phyloP scores from a whole-genome alignment of 2,113 vertebrate species.

The Theristicus caerulescens region DNA sequence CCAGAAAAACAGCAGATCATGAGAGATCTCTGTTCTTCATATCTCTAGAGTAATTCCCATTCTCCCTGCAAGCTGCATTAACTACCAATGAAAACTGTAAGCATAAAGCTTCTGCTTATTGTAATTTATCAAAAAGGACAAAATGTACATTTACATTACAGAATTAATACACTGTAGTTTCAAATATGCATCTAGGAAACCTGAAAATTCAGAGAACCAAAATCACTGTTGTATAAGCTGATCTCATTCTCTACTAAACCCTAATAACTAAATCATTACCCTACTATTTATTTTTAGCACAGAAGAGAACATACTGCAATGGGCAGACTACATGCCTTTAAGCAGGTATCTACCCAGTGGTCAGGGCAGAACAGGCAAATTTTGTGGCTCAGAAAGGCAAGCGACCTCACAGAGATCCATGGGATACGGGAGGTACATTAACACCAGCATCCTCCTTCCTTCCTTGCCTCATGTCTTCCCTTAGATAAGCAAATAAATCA shows the following conservation, averaged over 20 bases:
- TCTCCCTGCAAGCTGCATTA: background rate
- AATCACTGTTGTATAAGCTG: background rate
- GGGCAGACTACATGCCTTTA: background rate
- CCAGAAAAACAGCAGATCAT: background rate
- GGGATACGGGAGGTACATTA: accelerated
- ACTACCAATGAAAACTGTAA: background rate
- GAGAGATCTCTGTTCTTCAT: background rate
- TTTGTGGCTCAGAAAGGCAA: background rate
- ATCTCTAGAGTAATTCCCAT: background rate
- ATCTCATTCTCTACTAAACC: background rate
- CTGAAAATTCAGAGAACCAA: background rate
- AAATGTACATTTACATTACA: background rate
- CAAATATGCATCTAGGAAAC: background rate
- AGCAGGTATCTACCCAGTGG: background rate
- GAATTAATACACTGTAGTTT: background rate
- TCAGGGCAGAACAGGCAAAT: background rate
- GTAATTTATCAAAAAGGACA: background rate
- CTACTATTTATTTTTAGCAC: background rate
- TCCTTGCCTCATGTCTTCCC: background rate
- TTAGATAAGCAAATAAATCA: background rate
- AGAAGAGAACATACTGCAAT: background rate
- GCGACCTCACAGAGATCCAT: accelerated
- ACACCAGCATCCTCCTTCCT: background rate
- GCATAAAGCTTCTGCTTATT: background rate
- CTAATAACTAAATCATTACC: background rate